phyloP scores from a whole-genome alignment of 1,140 invertebrate genomes.

The Conus betulinus region DNA sequence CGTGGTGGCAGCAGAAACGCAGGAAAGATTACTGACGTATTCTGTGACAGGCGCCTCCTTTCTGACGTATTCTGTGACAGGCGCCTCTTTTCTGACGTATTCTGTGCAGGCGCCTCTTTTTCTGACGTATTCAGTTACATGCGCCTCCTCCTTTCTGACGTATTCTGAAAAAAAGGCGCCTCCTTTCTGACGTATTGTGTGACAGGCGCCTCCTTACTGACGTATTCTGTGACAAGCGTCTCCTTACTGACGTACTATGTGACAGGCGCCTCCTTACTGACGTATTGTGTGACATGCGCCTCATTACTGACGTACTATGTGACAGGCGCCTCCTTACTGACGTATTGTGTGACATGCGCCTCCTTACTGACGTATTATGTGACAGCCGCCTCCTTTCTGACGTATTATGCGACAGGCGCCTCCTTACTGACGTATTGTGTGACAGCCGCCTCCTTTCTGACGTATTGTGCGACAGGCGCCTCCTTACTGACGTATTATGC shows the following conservation, averaged over 20 bases:
- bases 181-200: too few species aligned
- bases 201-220: constrained; percentile 38
- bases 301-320: constrained; percentile 5
- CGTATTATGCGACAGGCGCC: too few species aligned
- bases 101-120: neutral
- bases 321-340: too few species aligned
- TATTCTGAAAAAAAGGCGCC: too few species aligned
- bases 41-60: neutral
- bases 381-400: too few species aligned
- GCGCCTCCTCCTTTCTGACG: neutral
- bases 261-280: too few species aligned
- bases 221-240: neutral
- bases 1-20: too few species aligned
- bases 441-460: neutral
- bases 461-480: neutral
- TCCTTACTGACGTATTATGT: too few species aligned
- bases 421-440: neutral
- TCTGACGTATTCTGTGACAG: neutral
- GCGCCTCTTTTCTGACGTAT: neutral
- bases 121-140: neutral
- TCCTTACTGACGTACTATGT: neutral
- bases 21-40: neutral
- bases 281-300: constrained; percentile 20
- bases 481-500: neutral
- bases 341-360: too few species aligned